These are phyloP conservation scores for Drosophila bipectinata DNA, from an alignment of 1,140 invertebrate species.

Conservation along the genomic window DNA sequence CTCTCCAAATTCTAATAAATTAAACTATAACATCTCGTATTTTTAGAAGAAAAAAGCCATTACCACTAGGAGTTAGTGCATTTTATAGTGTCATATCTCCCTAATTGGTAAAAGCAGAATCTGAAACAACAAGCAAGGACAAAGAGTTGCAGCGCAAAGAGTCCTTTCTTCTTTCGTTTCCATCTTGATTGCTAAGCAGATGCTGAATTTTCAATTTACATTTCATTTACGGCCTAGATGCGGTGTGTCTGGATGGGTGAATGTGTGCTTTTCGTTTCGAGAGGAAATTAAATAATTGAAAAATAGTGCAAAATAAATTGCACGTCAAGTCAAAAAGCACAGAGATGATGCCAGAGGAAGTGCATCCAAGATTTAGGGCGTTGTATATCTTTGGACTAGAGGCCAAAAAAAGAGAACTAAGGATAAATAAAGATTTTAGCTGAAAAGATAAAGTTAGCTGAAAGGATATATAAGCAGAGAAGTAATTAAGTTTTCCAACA, in stretches of 20 bases:
- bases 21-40: not conserved
- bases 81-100: slow-evolving; percentile 2
- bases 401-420: slow-evolving; percentile 7
- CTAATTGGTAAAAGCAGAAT: not conserved
- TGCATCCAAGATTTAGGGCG: slow-evolving; percentile 32
- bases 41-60: not conserved
- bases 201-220: slow-evolving; percentile 74
- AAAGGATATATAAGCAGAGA: not conserved
- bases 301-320: slow-evolving; percentile 53
- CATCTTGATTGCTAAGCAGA: slow-evolving; percentile 60
- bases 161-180: slow-evolving; percentile 3
- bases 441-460: no score
- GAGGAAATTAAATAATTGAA: slow-evolving; percentile 58
- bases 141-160: slow-evolving; percentile 16
- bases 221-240: slow-evolving; percentile 55
- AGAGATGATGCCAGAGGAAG: not conserved
- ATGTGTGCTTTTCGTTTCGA: slow-evolving; percentile 13
- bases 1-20: not conserved
- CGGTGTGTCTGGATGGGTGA: slow-evolving; percentile 2
- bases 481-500: not conserved
- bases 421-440: not conserved
- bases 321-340: slow-evolving; percentile 27
- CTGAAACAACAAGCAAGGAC: slow-evolving; percentile 1
- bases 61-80: not conserved
- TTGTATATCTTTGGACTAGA: slow-evolving; percentile 31